Percentiles rank a stretch among this genome's conserved stretches.
Conservation (phyloP, 2,113 vertebrate species). For the Rattus rattus region DNA sequence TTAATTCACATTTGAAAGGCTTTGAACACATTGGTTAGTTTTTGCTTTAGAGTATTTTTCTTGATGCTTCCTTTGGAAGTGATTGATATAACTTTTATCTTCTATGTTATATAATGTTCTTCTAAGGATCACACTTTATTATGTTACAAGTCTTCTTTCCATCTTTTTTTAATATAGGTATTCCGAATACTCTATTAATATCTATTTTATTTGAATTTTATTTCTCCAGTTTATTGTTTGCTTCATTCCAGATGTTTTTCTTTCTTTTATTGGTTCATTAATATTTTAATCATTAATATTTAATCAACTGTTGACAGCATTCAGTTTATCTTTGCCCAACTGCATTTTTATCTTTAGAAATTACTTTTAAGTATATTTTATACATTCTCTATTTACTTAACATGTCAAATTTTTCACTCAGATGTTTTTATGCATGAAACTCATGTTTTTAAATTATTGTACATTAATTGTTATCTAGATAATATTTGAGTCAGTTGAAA, state of each 20-base stretch:
- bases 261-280: background rate
- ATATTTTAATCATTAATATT: background rate
- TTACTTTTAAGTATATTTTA: background rate
- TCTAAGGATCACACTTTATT: background rate
- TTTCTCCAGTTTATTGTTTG: background rate
- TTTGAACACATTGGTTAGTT: background rate
- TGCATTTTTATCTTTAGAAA: background rate
- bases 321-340: background rate
- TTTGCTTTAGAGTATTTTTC: background rate
- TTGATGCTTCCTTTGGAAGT: background rate
- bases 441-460: background rate
- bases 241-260: background rate
- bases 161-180: background rate
- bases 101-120: background rate
- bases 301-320: background rate
- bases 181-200: background rate
- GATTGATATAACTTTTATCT: background rate
- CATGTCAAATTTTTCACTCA: background rate
- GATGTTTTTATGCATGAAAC: background rate
- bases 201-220: background rate
- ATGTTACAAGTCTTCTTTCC: background rate
- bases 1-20: background rate
- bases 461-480: background rate
- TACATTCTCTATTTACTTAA: background rate
- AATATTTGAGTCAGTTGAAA: background rate